A percentile compares a stretch with the other conserved stretches of the same genome.
Evolutionary conservation across 2,797 vertebrate species (phyloP).

Genomic region (Anguilla marmorata): DNA sequence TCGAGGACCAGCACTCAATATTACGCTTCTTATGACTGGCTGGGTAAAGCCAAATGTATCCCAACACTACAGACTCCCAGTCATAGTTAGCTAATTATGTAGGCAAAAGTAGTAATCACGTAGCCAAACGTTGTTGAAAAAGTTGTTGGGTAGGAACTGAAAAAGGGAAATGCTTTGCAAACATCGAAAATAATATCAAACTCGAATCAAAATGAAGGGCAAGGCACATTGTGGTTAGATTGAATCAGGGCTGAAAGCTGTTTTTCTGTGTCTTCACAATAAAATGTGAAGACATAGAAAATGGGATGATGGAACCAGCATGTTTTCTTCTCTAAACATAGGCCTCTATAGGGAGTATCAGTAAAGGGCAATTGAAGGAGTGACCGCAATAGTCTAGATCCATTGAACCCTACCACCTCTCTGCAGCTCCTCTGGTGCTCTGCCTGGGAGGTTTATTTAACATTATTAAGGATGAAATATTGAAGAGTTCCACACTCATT

Average conservation of each 20-base stretch:
- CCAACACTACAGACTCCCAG: not conserved
- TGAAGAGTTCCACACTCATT: not conserved
- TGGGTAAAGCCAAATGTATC: not conserved
- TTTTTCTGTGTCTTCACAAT: not conserved
- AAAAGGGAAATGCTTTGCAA: not conserved
- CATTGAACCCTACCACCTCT: slow-evolving; percentile 26
- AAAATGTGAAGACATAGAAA: not conserved
- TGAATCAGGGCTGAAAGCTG: not conserved
- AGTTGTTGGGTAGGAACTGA: not conserved
- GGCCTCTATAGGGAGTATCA: slow-evolving; percentile 14
- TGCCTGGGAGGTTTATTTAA: slow-evolving; percentile 26
- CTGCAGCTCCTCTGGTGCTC: not conserved
- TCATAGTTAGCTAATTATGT: not conserved
- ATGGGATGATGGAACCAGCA: not conserved
- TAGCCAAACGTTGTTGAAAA: not conserved
- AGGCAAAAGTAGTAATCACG: not conserved
- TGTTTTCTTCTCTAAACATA: not conserved
- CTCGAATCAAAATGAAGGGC: too few species aligned
- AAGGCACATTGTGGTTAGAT: not conserved
- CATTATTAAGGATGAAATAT: slow-evolving; percentile 29
- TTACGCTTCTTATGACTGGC: not conserved
- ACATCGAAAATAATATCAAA: not conserved
- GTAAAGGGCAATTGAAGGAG: slow-evolving; percentile 21
- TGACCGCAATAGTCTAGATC: slow-evolving; percentile 21
- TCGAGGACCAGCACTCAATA: not conserved